Conservation (phyloP, 2,888 invertebrate species). For the Trichacis sp. region DNA sequence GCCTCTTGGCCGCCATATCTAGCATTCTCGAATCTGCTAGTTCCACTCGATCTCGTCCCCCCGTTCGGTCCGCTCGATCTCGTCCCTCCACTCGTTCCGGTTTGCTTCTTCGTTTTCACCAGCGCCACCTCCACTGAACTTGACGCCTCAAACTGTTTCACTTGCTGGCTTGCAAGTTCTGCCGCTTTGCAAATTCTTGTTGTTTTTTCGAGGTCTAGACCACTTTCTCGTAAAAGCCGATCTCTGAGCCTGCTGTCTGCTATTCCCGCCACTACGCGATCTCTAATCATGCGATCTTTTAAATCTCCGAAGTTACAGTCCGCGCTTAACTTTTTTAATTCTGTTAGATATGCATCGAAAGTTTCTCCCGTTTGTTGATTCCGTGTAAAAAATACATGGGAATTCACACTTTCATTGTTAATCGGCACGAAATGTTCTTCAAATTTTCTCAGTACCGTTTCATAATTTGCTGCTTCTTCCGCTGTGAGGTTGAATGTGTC, state of each 20-base stretch:
- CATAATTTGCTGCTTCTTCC: conserved; percentile 3
- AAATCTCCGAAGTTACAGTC: conserved; percentile 44
- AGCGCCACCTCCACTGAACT: conserved; percentile 13
- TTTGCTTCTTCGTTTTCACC: conserved; percentile 9
- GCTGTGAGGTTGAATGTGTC: conserved; percentile 43
- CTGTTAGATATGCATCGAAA: conserved; percentile 45
- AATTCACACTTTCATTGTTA: conserved; percentile 36
- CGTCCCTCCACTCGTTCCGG: no score
- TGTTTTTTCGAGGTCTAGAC: conserved; percentile 36
- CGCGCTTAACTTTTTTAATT: conserved; percentile 40
- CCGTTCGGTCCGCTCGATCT: no score
- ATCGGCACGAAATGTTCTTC: no score
- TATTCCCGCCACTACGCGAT: conserved; percentile 45
- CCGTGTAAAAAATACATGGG: conserved; percentile 47
- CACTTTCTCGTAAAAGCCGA: conserved; percentile 42
- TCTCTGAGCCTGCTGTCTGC: no score
- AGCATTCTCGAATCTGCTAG: no score
- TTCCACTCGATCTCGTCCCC: no score
- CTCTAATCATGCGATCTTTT: conserved; percentile 45
- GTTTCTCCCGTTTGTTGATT: conserved; percentile 35
- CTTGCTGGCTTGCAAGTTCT: conserved; percentile 37
- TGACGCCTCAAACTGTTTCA: conserved; percentile 22
- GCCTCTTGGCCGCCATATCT: no score
- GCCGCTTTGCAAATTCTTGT: conserved; percentile 39
- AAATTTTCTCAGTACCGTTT: no score